Base-by-base conservation (phyloP, 2,113 vertebrate species). In the Gopherus flavomarginatus region DNA sequence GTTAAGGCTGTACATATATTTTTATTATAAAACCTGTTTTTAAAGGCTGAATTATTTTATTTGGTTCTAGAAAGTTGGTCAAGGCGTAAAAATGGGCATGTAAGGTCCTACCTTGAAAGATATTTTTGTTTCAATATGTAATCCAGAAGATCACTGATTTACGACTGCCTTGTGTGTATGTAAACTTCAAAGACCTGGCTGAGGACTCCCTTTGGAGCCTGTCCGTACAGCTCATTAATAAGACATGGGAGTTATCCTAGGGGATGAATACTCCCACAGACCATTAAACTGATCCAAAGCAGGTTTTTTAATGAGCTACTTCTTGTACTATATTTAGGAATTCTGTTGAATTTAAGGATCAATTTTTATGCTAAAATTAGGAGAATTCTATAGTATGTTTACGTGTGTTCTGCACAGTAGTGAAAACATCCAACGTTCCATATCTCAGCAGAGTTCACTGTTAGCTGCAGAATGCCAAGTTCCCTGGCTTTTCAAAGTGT, bases 401-500 rank as follows among this genome's bases (percentile, higher is more conserved):
- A 22, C 11, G 17, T 0, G 6, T 47, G 16, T 35, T 12, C 84
- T 86, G 42, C 72, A 53, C 42, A 90, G 0, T 21, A 13, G 1
- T 35, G 69, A 57, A 89, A 35, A 44, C 0, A 1, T 19, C 44
- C 6, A 1, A 31, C 57, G 14, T 29, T 29, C 84, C 3, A 35
- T n/a, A 14, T 69, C n/a, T 78, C 54, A 56, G 72, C 42, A 31
- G 72, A 82, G 72, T 21, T 44, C 26, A 31, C 83, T 93, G 22
- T 49, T 88, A 77, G 80, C 57, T 79, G 22, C 19, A 59, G 14
- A 44, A 59, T 85, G 91, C 89, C 83, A 92, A 94, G 77, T 96
- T 62, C n/a, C 87, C 89, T 88, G 77, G 57, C 29, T 96, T 95
- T 97, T 95, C 87, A 91, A 94, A 97, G 90, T 93, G 91, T 89